These are phyloP conservation scores for Oreochromis aureus DNA, from an alignment of 2,113 vertebrate species.

Conservation along the genomic window DNA sequence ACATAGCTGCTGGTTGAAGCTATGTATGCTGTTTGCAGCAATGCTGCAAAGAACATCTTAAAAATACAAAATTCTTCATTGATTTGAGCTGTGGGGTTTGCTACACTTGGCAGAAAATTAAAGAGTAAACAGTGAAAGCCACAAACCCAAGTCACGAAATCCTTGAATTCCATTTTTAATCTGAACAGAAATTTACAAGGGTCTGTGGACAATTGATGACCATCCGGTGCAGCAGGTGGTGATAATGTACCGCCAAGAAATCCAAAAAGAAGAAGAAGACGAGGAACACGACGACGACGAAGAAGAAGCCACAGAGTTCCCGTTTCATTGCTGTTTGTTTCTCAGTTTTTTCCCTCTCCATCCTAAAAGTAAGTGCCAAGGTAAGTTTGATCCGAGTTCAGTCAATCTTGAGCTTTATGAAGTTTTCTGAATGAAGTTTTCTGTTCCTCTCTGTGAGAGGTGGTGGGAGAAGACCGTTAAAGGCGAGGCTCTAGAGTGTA, in stretches of 20 bases:
- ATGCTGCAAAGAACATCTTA: background rate
- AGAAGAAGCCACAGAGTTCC: background rate
- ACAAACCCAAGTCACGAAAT: accelerated
- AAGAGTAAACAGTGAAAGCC: background rate
- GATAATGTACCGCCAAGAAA: accelerated
- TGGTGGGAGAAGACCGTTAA: background rate
- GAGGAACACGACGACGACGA: accelerated
- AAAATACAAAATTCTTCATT: background rate
- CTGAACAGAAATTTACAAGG: background rate
- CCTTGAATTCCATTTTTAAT: background rate
- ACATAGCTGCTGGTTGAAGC: background rate
- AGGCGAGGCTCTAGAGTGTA: background rate
- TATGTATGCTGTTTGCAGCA: background rate
- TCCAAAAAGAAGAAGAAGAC: background rate
- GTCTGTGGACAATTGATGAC: background rate
- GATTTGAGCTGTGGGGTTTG: background rate
- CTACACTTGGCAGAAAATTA: background rate
- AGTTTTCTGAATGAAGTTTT: background rate
- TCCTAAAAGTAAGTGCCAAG: background rate
- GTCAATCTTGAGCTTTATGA: background rate
- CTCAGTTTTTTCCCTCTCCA: accelerated
- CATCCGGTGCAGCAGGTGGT: background rate
- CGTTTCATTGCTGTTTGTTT: background rate
- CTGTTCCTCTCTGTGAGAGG: background rate
- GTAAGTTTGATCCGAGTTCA: background rate